Evolutionary conservation across 2,113 vertebrate genomes (phyloP).

Genomic region (Percina caprodes): DNA sequence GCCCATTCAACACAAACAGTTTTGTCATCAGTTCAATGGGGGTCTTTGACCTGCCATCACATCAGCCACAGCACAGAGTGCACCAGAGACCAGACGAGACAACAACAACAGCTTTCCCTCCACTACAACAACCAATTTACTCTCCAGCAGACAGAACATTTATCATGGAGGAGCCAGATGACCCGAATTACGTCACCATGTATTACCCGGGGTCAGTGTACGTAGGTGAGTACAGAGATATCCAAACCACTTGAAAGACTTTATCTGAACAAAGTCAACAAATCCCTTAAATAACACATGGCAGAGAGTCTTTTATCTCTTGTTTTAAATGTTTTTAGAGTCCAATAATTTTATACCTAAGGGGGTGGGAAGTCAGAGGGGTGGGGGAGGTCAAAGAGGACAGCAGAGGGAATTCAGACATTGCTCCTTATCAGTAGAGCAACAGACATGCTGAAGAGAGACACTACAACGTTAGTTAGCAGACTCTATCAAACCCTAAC

Average conservation of each 20-base stretch:
- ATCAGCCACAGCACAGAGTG: slow-evolving; percentile 21
- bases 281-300: not conserved
- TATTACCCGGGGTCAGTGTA: slow-evolving; percentile 70
- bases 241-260: slow-evolving; percentile 15
- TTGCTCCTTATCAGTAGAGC: slow-evolving; percentile 75
- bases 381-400: slow-evolving; percentile 35
- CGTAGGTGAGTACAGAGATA: slow-evolving; percentile 75
- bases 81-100: slow-evolving; percentile 48
- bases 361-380: slow-evolving; percentile 8
- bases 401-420: slow-evolving; percentile 41
- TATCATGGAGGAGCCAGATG: slow-evolving; percentile 66
- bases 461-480: slow-evolving; percentile 51
- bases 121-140: slow-evolving; percentile 31
- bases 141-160: slow-evolving; percentile 43
- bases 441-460: slow-evolving; percentile 68
- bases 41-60: slow-evolving; percentile 44
- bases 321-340: slow-evolving; percentile 30
- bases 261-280: not conserved
- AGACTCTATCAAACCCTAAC: slow-evolving; percentile 20
- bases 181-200: slow-evolving; percentile 73
- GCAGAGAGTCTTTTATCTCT: not conserved
- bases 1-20: slow-evolving; percentile 49
- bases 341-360: slow-evolving; percentile 26
- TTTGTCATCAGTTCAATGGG: slow-evolving; percentile 48
- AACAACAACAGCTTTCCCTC: slow-evolving; percentile 14